Base-by-base conservation (phyloP, 2,113 vertebrate species). In the Dermatemys mawii region DNA sequence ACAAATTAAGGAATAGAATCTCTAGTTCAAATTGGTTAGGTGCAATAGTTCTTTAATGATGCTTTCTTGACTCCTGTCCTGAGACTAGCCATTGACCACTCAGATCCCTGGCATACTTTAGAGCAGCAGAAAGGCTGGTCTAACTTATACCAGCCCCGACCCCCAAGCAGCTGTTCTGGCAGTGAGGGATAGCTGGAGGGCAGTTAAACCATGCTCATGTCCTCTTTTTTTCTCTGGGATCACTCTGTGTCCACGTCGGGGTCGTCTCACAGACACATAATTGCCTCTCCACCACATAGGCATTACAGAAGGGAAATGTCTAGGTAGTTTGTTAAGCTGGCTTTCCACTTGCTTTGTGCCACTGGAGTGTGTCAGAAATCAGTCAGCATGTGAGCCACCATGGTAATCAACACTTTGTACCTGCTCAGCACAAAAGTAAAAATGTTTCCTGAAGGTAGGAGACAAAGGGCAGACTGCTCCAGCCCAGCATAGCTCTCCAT, bases 401-500 rank as follows among this genome's bases (percentile, higher is more conserved):
- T 70, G 17, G n/a, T 70, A 70, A 38, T 17, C 63, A 70, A 38
- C 63, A n/a, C 63, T 70, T 70, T 70, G 9, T 2, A 16, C 63
- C 8, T 53, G 26, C 2, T 46, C 38, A 60, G 6, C 57, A 78
- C 41, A 6, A 70, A 27, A 7, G 26, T 14, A 75, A 86, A 2
- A 6, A 7, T 78, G 3, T 6, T 8, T 21, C 26, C 44, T 1
- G 0, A 10, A 16, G 41, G 32, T n/a, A 1, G 16, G 19, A 38
- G n/a, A n/a, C n/a, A 70, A 38, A 70, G 17, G 19, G 14, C 63
- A 70, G 63, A 22, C 21, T 38, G 63, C 17, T 38, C 35, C 60
- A 67, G 35, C 14, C 60, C 21, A 67, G 35, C 16, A 60, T 7
- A 60, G 13, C 3, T 60, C 29, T 17, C 60, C 16, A 67, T 67